phyloP scores from a whole-genome alignment of 2,888 invertebrate genomes.

The Ptilodon capucinus region DNA sequence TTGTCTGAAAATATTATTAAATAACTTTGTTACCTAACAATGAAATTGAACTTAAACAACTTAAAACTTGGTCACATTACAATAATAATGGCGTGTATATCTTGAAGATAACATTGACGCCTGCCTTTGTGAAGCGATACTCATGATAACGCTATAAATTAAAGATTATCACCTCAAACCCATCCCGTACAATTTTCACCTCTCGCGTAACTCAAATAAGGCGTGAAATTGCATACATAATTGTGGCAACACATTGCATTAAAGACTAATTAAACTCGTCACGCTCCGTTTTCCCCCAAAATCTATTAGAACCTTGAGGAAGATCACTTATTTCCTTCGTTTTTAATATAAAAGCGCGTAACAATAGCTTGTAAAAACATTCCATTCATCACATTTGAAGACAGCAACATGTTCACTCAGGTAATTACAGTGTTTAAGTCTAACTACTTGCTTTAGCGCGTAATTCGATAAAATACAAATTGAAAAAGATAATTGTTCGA shows the following conservation, averaged over 20 bases:
- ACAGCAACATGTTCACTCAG: conserved; percentile 61
- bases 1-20: too few species aligned
- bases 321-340: conserved; percentile 51
- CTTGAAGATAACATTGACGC: conserved; percentile 20
- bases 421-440: conserved; percentile 40
- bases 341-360: conserved; percentile 60
- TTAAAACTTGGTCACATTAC: background rate
- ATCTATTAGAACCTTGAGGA: conserved; percentile 58
- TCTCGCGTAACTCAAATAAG: conserved; percentile 6
- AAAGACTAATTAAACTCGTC: conserved; percentile 52
- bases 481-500: background rate
- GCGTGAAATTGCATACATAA: conserved; percentile 14
- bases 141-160: conserved; percentile 20
- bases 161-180: conserved; percentile 19
- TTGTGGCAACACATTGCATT: conserved; percentile 29
- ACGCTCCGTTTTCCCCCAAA: conserved; percentile 63
- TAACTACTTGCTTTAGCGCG: conserved; percentile 7
- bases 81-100: conserved; percentile 1
- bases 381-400: conserved; percentile 54
- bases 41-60: background rate
- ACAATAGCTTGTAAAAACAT: conserved; percentile 53
- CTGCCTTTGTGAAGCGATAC: conserved; percentile 31
- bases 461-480: background rate
- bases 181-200: conserved; percentile 6
- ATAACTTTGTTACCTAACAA: background rate